phyloP scores from a whole-genome alignment of 1,140 invertebrate genomes.

The Metopolophium dirhodum region DNA sequence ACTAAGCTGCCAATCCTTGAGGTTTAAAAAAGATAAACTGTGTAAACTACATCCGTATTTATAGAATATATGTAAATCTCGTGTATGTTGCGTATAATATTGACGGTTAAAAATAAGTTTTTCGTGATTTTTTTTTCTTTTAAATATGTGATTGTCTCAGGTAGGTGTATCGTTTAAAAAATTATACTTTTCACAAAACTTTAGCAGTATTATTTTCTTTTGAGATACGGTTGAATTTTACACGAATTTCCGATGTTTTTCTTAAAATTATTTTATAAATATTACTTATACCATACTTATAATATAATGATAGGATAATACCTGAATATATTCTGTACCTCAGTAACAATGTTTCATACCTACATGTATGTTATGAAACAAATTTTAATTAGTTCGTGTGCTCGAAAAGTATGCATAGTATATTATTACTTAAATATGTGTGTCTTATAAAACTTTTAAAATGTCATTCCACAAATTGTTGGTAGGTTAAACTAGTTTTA shows the following conservation, averaged over 20 bases:
- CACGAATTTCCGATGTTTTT: neutral
- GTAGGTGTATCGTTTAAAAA: neutral
- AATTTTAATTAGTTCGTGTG: too few relatives aligned
- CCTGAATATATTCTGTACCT: neutral
- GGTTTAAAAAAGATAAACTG: neutral
- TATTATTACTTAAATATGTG: neutral
- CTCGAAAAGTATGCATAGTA: neutral
- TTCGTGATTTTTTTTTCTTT: neutral
- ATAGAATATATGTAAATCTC: slow-evolving; percentile 16
- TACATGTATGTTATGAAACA: too few relatives aligned
- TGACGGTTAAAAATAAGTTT: neutral
- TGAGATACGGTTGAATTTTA: neutral
- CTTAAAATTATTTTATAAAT: neutral
- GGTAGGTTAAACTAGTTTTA: neutral
- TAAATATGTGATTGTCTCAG: neutral
- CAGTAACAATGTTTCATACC: neutral
- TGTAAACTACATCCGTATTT: slow-evolving; percentile 1
- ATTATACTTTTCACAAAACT: neutral
- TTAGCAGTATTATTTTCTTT: neutral
- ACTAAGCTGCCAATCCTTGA: slow-evolving; percentile 26
- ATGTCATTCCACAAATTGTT: neutral
- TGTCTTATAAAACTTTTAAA: neutral
- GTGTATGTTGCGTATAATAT: neutral
- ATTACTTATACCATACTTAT: neutral
- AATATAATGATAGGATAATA: too few relatives aligned